Conservation (phyloP, 2,888 invertebrate genomes). For the Plusia festucae region DNA sequence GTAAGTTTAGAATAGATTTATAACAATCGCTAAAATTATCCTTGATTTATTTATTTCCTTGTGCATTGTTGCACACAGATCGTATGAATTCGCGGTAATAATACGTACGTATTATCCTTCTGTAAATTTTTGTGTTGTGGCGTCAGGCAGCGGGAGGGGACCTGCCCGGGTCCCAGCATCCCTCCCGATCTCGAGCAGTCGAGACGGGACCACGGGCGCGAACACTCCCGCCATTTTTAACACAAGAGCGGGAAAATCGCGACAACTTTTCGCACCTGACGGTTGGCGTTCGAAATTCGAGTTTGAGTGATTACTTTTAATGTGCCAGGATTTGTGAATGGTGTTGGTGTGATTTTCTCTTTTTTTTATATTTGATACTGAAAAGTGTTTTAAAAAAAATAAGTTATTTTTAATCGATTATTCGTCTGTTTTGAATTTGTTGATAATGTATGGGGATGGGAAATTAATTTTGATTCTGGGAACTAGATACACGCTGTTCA, state of each 20-base stretch:
- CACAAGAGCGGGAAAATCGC: constrained; percentile 58
- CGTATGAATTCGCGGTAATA: no score
- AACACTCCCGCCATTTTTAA: constrained; percentile 44
- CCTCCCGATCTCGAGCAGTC: constrained; percentile 67
- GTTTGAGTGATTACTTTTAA: constrained; percentile 30
- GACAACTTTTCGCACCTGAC: constrained; percentile 64
- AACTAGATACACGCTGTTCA: background rate
- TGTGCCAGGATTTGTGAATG: constrained; percentile 34
- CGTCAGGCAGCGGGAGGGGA: constrained; percentile 52
- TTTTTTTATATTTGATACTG: background rate
- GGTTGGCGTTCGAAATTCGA: constrained; percentile 44
- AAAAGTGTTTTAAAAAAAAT: background rate
- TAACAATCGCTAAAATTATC: no score
- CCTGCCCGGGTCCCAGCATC: constrained; percentile 54
- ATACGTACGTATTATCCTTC: no score
- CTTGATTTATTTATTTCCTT: no score
- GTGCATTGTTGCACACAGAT: no score
- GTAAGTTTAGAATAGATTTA: no score
- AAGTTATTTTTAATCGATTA: background rate
- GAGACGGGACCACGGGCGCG: constrained; percentile 60
- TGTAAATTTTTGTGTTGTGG: constrained; percentile 11
- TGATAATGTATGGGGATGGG: background rate
- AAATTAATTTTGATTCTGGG: background rate
- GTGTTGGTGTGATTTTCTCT: constrained; percentile 17
- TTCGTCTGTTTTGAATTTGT: background rate